Percentiles rank a stretch among this genome's conserved stretches.
phyloP scores from a whole-genome alignment of 2,113 vertebrate genomes.

The Hylia prasina region DNA sequence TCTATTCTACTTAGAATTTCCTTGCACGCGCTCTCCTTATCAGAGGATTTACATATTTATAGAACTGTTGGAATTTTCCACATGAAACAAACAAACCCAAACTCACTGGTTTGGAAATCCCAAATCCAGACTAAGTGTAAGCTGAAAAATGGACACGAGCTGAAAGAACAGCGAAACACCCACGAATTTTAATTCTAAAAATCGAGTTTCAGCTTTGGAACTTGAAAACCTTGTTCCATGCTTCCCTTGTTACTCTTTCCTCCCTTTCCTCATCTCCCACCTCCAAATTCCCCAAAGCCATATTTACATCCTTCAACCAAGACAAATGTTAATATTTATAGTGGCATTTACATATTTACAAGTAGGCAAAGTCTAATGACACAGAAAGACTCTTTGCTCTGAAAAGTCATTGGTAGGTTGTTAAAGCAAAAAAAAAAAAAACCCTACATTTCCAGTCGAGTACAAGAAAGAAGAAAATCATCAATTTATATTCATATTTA shows the following conservation, averaged over 20 bases:
- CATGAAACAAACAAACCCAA: not conserved
- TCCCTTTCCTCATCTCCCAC: not conserved
- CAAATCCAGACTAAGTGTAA: not conserved
- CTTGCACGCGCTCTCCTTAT: not conserved
- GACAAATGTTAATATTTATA: not conserved
- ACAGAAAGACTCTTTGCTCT: not conserved
- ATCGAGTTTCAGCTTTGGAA: not conserved
- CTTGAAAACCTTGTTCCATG: not conserved
- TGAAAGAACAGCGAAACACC: not conserved
- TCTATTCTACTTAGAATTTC: not conserved
- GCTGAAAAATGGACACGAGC: not conserved
- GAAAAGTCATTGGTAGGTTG: not conserved
- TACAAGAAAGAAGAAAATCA: not conserved
- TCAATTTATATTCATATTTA: constrained; percentile 1
- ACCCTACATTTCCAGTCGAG: not conserved
- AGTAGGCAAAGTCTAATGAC: not conserved
- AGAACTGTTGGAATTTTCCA: not conserved
- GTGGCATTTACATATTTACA: not conserved
- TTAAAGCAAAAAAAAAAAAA: not conserved
- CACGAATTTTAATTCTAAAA: not conserved
- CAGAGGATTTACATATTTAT: not conserved
- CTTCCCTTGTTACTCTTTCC: not conserved
- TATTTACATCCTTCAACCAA: not conserved
- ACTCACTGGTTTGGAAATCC: not conserved
- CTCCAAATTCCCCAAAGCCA: not conserved